A percentile compares a stretch with the other conserved stretches of the same genome.
Evolutionary conservation across 2,888 invertebrate species (phyloP).

Genomic region (Mantis religiosa): DNA sequence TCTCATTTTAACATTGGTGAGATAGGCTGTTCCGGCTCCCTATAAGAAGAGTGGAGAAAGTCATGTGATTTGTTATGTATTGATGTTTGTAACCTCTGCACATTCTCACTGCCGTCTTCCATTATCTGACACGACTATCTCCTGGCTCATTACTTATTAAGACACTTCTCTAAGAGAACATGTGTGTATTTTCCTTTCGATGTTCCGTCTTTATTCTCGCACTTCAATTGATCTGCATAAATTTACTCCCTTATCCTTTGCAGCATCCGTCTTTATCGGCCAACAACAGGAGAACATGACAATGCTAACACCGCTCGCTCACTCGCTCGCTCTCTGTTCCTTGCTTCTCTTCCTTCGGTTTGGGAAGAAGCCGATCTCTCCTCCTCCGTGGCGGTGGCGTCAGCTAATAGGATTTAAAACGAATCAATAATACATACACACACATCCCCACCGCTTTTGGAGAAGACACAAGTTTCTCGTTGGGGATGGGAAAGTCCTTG

Average conservation of each 20-base stretch:
- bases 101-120: not conserved
- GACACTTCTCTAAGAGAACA: slow-evolving; percentile 2
- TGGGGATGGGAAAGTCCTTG: not conserved
- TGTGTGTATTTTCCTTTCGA: not conserved
- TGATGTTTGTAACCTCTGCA: too few species aligned
- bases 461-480: not conserved
- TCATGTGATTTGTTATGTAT: too few species aligned
- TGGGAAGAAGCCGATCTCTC: not conserved
- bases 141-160: not conserved
- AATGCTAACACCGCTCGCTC: not conserved
- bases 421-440: slow-evolving; percentile 32
- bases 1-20: too few species aligned
- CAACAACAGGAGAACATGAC: slow-evolving; percentile 7
- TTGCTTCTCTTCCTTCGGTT: not conserved
- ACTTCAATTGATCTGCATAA: slow-evolving; percentile 12
- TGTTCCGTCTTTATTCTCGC: not conserved
- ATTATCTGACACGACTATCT: not conserved
- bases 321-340: too few species aligned
- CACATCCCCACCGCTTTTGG: not conserved
- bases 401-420: slow-evolving; percentile 30
- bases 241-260: slow-evolving; percentile 2
- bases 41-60: too few species aligned
- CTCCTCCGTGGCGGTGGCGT: slow-evolving; percentile 9
- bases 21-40: too few species aligned
- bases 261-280: not conserved